A percentile compares a stretch with the other conserved stretches of the same genome.
Evolutionary conservation across 2,888 invertebrate species (phyloP).

Genomic region (Amitus sp.): DNA sequence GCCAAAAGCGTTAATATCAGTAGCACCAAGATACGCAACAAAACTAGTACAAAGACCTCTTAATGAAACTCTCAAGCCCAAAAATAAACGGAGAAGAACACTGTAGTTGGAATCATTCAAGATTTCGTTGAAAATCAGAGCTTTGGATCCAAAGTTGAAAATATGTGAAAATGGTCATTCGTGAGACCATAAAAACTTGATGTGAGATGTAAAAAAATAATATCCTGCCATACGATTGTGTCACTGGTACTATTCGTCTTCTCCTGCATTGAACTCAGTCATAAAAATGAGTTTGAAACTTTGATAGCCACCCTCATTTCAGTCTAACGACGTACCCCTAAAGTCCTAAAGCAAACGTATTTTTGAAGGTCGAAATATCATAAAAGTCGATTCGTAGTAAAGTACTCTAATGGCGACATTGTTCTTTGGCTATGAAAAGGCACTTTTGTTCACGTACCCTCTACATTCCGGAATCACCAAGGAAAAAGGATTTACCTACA

Average conservation of each 20-base stretch:
- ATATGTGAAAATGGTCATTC: neutral
- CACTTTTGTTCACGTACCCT: neutral
- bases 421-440: constrained; percentile 13
- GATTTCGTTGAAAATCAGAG: too few species aligned
- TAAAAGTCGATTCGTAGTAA: constrained; percentile 46
- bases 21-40: too few species aligned
- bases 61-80: too few species aligned
- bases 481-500: neutral
- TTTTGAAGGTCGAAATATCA: constrained; percentile 48
- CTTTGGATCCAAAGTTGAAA: neutral
- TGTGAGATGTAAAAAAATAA: too few species aligned
- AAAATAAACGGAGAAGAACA: too few species aligned
- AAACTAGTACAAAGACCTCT: too few species aligned
- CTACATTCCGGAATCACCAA: neutral
- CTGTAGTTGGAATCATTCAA: too few species aligned
- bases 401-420: constrained; percentile 31
- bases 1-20: too few species aligned
- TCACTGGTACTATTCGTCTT: neutral
- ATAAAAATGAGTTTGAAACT: constrained; percentile 42
- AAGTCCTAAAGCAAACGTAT: constrained; percentile 44
- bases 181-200: too few species aligned
- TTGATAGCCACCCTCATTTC: constrained; percentile 44
- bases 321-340: constrained; percentile 25
- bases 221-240: neutral
- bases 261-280: constrained; percentile 2